These are phyloP conservation scores for Cantharis rufa DNA, from an alignment of 2,888 invertebrate species.

Conservation along the genomic window DNA sequence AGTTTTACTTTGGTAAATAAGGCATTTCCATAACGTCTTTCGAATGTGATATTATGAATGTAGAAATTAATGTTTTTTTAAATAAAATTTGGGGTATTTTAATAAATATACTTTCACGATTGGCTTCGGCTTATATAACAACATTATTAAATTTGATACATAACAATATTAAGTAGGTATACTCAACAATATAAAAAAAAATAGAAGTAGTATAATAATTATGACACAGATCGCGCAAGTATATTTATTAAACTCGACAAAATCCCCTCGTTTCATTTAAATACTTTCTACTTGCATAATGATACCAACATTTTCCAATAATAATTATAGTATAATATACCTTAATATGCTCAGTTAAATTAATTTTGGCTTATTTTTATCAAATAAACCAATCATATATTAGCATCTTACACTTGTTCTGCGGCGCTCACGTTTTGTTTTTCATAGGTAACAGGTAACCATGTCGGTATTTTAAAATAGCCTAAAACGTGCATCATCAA, in stretches of 20 bases:
- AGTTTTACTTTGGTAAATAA: conserved; percentile 21
- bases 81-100: not conserved
- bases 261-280: not conserved
- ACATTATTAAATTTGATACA: not conserved
- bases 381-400: not conserved
- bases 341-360: conserved; percentile 49
- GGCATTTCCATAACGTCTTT: conserved; percentile 32
- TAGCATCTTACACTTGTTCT: not conserved
- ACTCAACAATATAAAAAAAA: not conserved
- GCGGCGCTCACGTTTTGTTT: not conserved
- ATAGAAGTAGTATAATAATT: not conserved
- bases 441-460: not conserved
- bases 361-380: conserved; percentile 31
- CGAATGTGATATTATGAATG: conserved; percentile 42
- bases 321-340: conserved; percentile 37
- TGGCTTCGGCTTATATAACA: not conserved
- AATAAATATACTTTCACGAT: not conserved
- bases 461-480: not conserved
- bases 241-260: not conserved
- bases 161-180: not conserved
- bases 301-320: not conserved
- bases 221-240: not conserved
- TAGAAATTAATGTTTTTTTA: conserved; percentile 30
- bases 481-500: not conserved
- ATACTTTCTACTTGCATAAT: not conserved